A percentile compares a stretch with the other conserved stretches of the same genome.
Evolutionary conservation across 2,888 invertebrate species (phyloP).

Genomic region (Antheraea yamamai): DNA sequence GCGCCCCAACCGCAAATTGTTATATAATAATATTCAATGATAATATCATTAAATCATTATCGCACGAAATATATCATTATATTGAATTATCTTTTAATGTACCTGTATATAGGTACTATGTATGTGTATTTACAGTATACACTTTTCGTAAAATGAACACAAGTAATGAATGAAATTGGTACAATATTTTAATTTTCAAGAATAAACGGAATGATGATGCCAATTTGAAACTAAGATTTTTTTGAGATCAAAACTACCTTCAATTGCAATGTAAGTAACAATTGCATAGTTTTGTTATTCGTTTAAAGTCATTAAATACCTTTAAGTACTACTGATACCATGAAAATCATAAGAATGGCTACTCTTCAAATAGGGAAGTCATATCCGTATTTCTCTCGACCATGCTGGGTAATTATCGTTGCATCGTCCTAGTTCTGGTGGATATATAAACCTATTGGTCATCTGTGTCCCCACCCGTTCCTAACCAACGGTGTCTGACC

Average conservation of each 20-base stretch:
- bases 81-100: too few species aligned
- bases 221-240: too few species aligned
- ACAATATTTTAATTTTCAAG: too few species aligned
- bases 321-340: background rate
- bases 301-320: background rate
- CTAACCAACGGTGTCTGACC: slow-evolving; percentile 29
- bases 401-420: slow-evolving; percentile 61
- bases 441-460: slow-evolving; percentile 68
- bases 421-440: slow-evolving; percentile 56
- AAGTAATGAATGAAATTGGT: too few species aligned
- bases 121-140: too few species aligned
- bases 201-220: too few species aligned
- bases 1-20: too few species aligned
- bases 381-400: background rate
- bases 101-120: too few species aligned
- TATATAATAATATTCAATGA: too few species aligned
- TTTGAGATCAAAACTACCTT: background rate
- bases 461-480: slow-evolving; percentile 41
- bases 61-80: too few species aligned
- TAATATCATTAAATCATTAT: background rate
- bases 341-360: background rate
- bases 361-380: background rate
- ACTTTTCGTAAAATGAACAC: too few species aligned
- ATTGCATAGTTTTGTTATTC: too few species aligned
- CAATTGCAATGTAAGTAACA: background rate